Conservation (phyloP, 2,797 vertebrate genomes). For the Xerus rutilus region DNA sequence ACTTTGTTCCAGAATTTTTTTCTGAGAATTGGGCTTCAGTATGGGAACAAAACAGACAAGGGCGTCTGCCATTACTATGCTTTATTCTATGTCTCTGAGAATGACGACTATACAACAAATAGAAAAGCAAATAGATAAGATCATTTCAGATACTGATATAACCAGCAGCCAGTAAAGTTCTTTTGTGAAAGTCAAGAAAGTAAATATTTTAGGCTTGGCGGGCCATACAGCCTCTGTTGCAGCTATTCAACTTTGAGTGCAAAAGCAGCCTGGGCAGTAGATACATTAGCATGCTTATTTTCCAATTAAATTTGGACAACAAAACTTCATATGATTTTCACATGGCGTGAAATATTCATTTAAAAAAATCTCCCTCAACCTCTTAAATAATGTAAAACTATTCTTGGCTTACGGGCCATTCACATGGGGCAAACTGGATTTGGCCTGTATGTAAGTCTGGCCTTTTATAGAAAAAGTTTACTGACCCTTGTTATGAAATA, state of each 20-base stretch:
- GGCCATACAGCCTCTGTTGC: not conserved
- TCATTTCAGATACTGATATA: conserved; percentile 16
- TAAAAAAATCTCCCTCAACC: not conserved
- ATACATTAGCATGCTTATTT: not conserved
- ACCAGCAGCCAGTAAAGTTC: not conserved
- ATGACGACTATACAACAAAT: not conserved
- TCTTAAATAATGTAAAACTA: conserved; percentile 52
- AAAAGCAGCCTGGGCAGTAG: not conserved
- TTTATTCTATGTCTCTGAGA: conserved; percentile 59
- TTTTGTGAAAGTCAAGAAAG: conserved; percentile 31
- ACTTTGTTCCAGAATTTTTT: conserved; percentile 55
- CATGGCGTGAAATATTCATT: not conserved
- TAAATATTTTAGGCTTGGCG: conserved; percentile 11
- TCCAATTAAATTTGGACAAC: conserved; percentile 32
- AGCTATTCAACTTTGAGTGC: not conserved
- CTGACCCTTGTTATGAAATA: not conserved
- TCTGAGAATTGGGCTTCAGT: not conserved
- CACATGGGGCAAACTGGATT: not conserved
- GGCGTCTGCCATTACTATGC: not conserved
- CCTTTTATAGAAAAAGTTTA: conserved; percentile 54
- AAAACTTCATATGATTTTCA: conserved; percentile 58
- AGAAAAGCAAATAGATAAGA: not conserved
- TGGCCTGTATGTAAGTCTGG: not conserved
- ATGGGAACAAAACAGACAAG: conserved; percentile 29
- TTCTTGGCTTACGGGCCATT: conserved; percentile 12